These are phyloP conservation scores for Drosophila austrosaltans DNA, from an alignment of 2,888 invertebrate genomes.

Conservation along the genomic window DNA sequence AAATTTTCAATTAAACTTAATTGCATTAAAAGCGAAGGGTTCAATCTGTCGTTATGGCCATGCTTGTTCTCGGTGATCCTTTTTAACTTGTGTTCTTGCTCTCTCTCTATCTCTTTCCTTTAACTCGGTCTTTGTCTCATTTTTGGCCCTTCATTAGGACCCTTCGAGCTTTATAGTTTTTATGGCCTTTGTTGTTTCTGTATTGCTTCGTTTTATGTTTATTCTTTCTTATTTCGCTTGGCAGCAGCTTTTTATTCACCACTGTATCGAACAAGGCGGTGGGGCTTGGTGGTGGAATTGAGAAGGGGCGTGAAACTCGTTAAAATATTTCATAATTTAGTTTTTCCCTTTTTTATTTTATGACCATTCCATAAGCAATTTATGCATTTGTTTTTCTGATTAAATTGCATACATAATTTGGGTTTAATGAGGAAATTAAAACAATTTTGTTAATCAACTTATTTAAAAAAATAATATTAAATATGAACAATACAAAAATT, in stretches of 20 bases:
- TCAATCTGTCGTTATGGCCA: slow-evolving; percentile 74
- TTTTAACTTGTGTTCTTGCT: background rate
- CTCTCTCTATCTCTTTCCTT: background rate
- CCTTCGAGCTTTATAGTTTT: slow-evolving; percentile 14
- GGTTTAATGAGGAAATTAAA: slow-evolving; percentile 32
- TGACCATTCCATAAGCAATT: slow-evolving; percentile 57
- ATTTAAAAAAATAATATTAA: background rate
- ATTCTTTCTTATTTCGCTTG: slow-evolving; percentile 1
- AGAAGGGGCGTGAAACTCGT: slow-evolving; percentile 24
- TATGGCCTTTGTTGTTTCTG: slow-evolving; percentile 19
- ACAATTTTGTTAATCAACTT: background rate
- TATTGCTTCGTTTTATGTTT: slow-evolving; percentile 65
- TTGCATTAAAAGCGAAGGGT: slow-evolving; percentile 80
- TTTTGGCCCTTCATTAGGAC: slow-evolving; percentile 9
- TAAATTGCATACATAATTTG: slow-evolving; percentile 48
- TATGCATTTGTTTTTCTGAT: slow-evolving; percentile 49
- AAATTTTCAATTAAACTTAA: slow-evolving; percentile 80
- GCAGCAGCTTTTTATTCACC: slow-evolving; percentile 65
- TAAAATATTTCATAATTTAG: slow-evolving; percentile 57
- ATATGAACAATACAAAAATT: background rate
- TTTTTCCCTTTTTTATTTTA: slow-evolving; percentile 29
- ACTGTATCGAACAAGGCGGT: slow-evolving; percentile 45
- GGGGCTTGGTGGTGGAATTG: slow-evolving; percentile 1
- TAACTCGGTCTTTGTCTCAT: background rate
- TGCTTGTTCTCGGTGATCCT: slow-evolving; percentile 15